phyloP scores from a whole-genome alignment of 2,888 invertebrate species.

The Ferdinandea cuprea region DNA sequence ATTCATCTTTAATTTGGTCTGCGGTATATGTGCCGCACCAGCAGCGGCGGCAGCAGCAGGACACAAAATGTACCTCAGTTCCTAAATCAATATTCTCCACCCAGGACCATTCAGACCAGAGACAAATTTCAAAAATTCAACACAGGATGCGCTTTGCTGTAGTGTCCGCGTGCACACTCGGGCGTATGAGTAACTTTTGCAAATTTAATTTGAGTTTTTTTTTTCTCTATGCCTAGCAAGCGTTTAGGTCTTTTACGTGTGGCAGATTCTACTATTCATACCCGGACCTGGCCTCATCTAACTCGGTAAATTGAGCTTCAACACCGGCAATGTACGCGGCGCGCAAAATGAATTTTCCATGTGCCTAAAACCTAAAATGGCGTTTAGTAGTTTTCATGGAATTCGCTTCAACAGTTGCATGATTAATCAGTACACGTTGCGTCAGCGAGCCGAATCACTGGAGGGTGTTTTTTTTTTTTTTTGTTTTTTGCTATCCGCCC shows the following conservation, averaged over 20 bases:
- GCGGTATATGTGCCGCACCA: slow-evolving; percentile 40
- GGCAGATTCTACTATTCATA: not conserved
- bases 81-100: slow-evolving; percentile 41
- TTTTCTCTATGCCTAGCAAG: slow-evolving; percentile 35
- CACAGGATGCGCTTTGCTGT: slow-evolving; percentile 31
- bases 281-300: no score
- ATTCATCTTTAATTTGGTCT: slow-evolving; percentile 72
- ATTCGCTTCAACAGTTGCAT: slow-evolving; percentile 55
- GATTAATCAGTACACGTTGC: slow-evolving; percentile 46
- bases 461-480: not conserved
- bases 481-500: not conserved
- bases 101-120: slow-evolving; percentile 12
- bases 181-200: slow-evolving; percentile 63
- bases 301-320: slow-evolving; percentile 43
- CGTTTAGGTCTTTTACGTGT: not conserved
- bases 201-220: slow-evolving; percentile 60
- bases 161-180: slow-evolving; percentile 1
- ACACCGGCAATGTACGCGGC: not conserved
- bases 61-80: not conserved
- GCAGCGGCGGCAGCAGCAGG: not conserved
- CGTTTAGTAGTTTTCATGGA: slow-evolving; percentile 49
- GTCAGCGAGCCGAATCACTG: not conserved
- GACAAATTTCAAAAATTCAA: slow-evolving; percentile 45
- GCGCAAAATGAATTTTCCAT: slow-evolving; percentile 35
- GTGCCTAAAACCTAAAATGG: slow-evolving; percentile 36